phyloP scores from a whole-genome alignment of 2,888 invertebrate genomes.

The Prenolepis imparis region DNA sequence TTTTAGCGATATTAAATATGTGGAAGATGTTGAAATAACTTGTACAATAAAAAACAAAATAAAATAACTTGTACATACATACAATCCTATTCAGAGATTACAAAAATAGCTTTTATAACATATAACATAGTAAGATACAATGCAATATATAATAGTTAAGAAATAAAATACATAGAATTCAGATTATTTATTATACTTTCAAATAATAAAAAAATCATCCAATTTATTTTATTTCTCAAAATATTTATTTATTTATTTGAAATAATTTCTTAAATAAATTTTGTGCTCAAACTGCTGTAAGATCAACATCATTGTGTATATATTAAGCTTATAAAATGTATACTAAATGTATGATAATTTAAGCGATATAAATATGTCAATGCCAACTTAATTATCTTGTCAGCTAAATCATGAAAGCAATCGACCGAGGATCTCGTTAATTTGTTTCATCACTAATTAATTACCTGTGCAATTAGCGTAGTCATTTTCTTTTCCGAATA shows the following conservation, averaged over 20 bases:
- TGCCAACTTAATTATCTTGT: slow-evolving; percentile 23
- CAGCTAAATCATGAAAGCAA: neutral
- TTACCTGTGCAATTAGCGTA: slow-evolving; percentile 29
- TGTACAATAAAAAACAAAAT: neutral
- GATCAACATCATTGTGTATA: neutral
- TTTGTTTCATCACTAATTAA: neutral
- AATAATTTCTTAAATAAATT: neutral
- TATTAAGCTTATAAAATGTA: neutral
- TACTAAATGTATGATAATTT: neutral
- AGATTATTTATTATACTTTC: neutral
- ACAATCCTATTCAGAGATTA: neutral
- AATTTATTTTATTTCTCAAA: neutral
- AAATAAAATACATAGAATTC: neutral
- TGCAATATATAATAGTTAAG: neutral
- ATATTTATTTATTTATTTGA: neutral
- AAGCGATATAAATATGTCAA: slow-evolving; percentile 32
- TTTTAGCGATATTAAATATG: neutral
- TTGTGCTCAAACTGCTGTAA: neutral
- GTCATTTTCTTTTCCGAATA: slow-evolving; percentile 11
- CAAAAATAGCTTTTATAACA: neutral
- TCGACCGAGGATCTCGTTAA: slow-evolving; percentile 5
- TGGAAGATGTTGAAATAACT: neutral
- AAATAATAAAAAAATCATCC: neutral
- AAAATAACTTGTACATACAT: neutral
- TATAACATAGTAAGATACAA: neutral